Percentiles rank a stretch among this genome's conserved stretches.
phyloP scores from a whole-genome alignment of 1,140 invertebrate genomes.

The Neodiprion virginianus region DNA sequence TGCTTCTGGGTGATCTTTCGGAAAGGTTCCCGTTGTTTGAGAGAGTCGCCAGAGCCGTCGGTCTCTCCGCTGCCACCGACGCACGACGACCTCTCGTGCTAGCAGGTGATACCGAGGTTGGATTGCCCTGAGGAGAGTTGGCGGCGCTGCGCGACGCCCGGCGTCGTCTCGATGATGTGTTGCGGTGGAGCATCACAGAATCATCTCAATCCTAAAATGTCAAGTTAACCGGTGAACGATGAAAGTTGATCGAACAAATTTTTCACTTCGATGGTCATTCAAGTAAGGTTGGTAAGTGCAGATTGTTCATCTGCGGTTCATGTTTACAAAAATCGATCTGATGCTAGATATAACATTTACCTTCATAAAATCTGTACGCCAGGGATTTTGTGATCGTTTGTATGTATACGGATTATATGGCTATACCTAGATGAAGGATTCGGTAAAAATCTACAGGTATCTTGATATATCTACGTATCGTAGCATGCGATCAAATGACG shows the following conservation, averaged over 20 bases:
- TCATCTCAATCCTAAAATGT: conserved; percentile 36
- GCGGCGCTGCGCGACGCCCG: conserved; percentile 70
- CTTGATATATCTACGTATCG: too few relatives aligned
- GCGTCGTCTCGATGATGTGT: conserved; percentile 71
- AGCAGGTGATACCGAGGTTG: conserved; percentile 28
- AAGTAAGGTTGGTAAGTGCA: too few relatives aligned
- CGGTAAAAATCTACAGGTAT: too few relatives aligned
- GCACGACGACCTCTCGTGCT: conserved; percentile 44
- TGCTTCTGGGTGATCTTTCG: conserved; percentile 56
- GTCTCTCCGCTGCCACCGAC: conserved; percentile 53
- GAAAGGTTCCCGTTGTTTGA: conserved; percentile 40
- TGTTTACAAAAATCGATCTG: too few relatives aligned
- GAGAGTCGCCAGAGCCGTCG: conserved; percentile 41
- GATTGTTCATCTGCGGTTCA: too few relatives aligned
- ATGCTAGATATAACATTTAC: too few relatives aligned
- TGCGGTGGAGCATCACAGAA: conserved; percentile 68
- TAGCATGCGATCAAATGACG: too few relatives aligned
- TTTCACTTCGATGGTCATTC: too few relatives aligned
- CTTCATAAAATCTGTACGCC: neutral
- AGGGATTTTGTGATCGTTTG: neutral
- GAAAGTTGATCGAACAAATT: neutral
- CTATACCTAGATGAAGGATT: too few relatives aligned
- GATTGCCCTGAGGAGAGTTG: conserved; percentile 66
- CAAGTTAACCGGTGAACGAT: neutral
- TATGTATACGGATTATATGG: neutral